Conservation (phyloP, 2,888 invertebrate species). For the Phortica magna region DNA sequence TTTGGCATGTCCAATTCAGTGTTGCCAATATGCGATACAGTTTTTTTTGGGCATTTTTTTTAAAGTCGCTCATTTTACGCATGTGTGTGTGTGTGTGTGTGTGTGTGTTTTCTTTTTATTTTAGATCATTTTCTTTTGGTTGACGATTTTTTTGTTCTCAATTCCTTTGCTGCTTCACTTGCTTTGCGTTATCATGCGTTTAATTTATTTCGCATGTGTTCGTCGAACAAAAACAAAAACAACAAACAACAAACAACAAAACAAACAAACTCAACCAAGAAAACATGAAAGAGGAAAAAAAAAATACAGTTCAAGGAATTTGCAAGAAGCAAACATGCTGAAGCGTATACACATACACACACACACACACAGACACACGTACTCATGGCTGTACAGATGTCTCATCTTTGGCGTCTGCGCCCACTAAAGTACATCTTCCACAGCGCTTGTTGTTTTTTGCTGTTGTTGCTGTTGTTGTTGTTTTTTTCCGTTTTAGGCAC, state of each 20-base stretch:
- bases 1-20: too few species aligned
- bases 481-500: background rate
- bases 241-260: background rate
- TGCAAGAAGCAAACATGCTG: slow-evolving; percentile 10
- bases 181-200: slow-evolving; percentile 7
- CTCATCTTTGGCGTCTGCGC: background rate
- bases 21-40: too few species aligned
- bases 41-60: too few species aligned
- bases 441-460: background rate
- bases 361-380: background rate
- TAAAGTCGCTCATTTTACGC: too few species aligned
- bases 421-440: background rate
- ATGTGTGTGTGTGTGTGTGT: too few species aligned
- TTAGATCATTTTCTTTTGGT: background rate
- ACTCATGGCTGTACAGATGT: background rate
- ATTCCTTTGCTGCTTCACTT: background rate
- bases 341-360: too few species aligned
- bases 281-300: background rate
- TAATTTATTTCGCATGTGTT: slow-evolving; percentile 19
- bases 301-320: background rate
- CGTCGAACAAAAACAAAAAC: background rate
- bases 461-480: background rate
- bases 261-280: background rate
- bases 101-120: too few species aligned
- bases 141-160: background rate